Base-by-base conservation (phyloP, 2,888 invertebrate species). In the Lumbricus terrestris region DNA sequence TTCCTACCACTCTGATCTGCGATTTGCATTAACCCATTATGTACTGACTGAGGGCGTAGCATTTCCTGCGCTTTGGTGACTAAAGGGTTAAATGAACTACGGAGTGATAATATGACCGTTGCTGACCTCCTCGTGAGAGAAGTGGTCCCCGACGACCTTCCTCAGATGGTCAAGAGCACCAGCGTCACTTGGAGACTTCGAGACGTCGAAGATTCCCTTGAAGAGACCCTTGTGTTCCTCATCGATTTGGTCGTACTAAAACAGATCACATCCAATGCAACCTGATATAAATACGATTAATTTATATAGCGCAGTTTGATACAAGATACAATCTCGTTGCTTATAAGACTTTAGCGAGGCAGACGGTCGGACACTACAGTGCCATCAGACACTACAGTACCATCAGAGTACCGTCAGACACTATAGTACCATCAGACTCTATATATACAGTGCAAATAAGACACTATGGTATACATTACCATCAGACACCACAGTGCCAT, bases 141-240 rank as follows among this genome's bases (percentile, higher is more conserved):
- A 91, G 88, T 91, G 91, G 34, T 88, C 54, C 33, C n/a, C 82
- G 88, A 89, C 82, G 54, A 89, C 54, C 34, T 89, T 33, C 42
- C 38, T 34, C 88, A 91, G 90, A 34, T 89, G 38, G 20, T 88
- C 85, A 37, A 91, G 85, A 38, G 47, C 90, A 34, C 37, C 88
- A 34, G 82, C n/a, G 88, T 90, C 90, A 33, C 35, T 85, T 40
- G 85, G 89, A 47, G 54, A 54, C 33, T 89, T 89, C 33, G 34
- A 47, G 23, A 91, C n/a, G 42, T 89, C 90, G 88, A 91, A 91
- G 35, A 91, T 90, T 33, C 89, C 91, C 88, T 91, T 88, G 90
- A 91, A 91, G 40, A 91, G 91, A 37, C 90, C 89, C 89, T 90
- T 91, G 89, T 91, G 91, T 34, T 91, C 90, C 1, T 89, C 90